Base-by-base conservation (phyloP, 2,113 vertebrate genomes). In the Perca flavescens region DNA sequence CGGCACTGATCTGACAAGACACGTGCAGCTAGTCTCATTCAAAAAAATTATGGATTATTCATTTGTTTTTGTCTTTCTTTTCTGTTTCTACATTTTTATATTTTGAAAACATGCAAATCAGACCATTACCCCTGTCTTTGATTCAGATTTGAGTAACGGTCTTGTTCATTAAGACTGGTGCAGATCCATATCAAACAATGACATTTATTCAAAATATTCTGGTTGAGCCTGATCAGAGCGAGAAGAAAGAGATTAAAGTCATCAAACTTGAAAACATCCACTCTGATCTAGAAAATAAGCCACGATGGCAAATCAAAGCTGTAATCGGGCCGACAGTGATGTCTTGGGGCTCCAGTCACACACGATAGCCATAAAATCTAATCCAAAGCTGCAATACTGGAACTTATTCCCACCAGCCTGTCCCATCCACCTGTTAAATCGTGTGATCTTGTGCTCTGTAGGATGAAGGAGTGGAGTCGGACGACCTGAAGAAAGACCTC, bases 381-480 rank as follows among this genome's bases (percentile, higher is more conserved):
- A 58, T 25, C 14, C 25, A 58, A 53, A 70, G 7, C 17, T 58
- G 40, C 14, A 34, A 5, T 16, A 15, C 22, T 47, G 19, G 5
- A 34, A 28, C 15, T 12, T 3, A 12, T 40, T 50, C 46, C n/a
- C 17, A 2, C 31, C 9, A 5, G 10, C 6, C 40, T 2, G 12
- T 60, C 22, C 52, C 25, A 31, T 49, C 52, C 12, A 22, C 54
- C 13, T 10, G 8, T 57, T 47, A 22, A 80, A 61, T 11, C 6
- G 19, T 6, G 16, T 13, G 58, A 2, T 28, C 7, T 31, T n/a
- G n/a, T 81, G 2, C 70, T 88, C 58, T 90, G 17, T 66, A 99
- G 98, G 98, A 99, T 77, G 98, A 99, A 96, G 98, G 98, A 0
- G 98, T 99, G 40, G 98, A 99, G 92, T 99, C 98, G 13, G 98